Evolutionary conservation across 1,140 invertebrate genomes (phyloP).

Genomic region (Triops longicaudatus): DNA sequence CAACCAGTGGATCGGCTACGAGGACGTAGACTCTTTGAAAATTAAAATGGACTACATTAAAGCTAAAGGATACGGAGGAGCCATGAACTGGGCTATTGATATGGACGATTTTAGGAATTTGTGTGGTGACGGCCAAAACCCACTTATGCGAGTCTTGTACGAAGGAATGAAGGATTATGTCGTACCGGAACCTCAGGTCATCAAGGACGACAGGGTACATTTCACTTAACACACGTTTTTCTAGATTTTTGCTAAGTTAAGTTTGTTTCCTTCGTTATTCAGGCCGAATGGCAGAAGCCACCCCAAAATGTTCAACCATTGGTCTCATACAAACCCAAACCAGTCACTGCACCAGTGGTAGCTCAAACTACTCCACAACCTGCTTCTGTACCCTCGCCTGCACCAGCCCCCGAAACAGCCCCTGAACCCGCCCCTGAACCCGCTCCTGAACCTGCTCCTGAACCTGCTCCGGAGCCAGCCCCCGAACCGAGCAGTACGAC

Average conservation of each 20-base stretch:
- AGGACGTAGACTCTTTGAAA: conserved; percentile 65
- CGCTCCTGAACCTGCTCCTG: not conserved
- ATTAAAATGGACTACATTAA: conserved; percentile 83
- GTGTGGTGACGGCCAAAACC: conserved; percentile 32
- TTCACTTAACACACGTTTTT: not conserved
- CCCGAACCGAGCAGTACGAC: not conserved
- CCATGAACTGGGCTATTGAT: conserved; percentile 71
- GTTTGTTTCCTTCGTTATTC: conserved; percentile 17
- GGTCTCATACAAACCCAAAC: conserved; percentile 17
- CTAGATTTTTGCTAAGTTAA: conserved; percentile 14
- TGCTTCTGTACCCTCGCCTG: conserved; percentile 24
- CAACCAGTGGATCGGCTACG: conserved; percentile 87
- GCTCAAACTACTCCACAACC: conserved; percentile 19
- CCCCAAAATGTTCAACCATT: not conserved
- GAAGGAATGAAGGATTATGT: conserved; percentile 62
- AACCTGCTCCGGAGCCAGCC: not conserved
- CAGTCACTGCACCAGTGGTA: too few relatives aligned
- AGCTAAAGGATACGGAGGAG: conserved; percentile 66
- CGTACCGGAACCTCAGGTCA: conserved; percentile 52
- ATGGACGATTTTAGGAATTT: conserved; percentile 35
- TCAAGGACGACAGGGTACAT: not conserved
- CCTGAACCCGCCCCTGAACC: not conserved
- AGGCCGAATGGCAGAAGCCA: not conserved
- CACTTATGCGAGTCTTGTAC: conserved; percentile 43
- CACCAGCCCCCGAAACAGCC: not conserved